These are phyloP conservation scores for Prunella fulvescens DNA, from an alignment of 2,113 vertebrate species.

Conservation along the genomic window DNA sequence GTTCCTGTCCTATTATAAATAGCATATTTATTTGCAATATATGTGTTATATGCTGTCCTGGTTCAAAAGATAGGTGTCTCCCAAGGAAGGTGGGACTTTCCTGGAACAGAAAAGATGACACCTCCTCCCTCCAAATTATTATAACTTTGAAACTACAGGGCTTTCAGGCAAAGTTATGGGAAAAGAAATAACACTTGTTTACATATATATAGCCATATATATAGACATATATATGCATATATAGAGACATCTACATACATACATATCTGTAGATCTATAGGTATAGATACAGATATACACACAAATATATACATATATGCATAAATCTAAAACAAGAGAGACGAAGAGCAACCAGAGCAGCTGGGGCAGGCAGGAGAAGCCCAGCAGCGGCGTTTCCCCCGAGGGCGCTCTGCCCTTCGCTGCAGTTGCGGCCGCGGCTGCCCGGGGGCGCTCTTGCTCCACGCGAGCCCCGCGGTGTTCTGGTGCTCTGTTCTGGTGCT, in stretches of 20 bases:
- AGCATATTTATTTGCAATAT: neutral
- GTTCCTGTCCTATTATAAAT: neutral
- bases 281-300: too few species aligned
- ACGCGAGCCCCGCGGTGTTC: fast-evolving
- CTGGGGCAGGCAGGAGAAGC: too few species aligned
- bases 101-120: too few species aligned
- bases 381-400: fast-evolving
- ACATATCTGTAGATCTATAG: too few species aligned
- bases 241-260: too few species aligned
- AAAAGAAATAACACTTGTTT: neutral
- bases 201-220: too few species aligned
- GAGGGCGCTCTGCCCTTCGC: fast-evolving
- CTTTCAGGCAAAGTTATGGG: neutral
- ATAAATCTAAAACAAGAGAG: neutral
- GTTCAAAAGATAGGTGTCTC: neutral
- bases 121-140: neutral
- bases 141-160: neutral
- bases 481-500: too few species aligned
- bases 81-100: fast-evolving
- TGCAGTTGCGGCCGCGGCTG: fast-evolving
- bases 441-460: neutral
- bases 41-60: neutral
- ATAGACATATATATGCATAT: too few species aligned
- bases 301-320: neutral
- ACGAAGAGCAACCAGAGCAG: neutral